These are phyloP conservation scores for Petrolisthes cinctipes DNA, from an alignment of 2,888 invertebrate species.

Conservation along the genomic window DNA sequence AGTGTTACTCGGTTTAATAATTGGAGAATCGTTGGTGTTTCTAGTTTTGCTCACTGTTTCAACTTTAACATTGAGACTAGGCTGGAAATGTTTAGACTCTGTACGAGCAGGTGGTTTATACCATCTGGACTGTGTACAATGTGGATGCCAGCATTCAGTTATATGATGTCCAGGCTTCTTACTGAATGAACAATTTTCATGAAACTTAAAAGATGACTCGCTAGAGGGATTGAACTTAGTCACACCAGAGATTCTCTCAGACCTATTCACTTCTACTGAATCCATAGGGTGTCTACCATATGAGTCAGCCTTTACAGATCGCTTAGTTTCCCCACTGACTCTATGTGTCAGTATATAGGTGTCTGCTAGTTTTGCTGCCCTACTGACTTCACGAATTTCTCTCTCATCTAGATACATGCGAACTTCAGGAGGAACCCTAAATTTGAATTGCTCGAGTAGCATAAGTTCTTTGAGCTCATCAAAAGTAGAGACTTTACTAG, in stretches of 20 bases:
- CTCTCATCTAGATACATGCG: too few relatives aligned
- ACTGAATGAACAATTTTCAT: not conserved
- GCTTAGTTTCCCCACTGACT: not conserved
- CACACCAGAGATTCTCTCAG: too few relatives aligned
- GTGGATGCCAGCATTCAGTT: not conserved
- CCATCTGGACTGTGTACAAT: not conserved
- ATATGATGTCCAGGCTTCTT: not conserved
- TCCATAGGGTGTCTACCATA: not conserved
- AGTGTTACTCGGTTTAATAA: too few relatives aligned
- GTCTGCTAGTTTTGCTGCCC: too few relatives aligned
- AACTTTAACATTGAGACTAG: not conserved
- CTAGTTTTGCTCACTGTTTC: not conserved
- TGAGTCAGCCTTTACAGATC: constrained; percentile 7
- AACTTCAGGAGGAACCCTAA: too few relatives aligned
- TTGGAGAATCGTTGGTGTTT: too few relatives aligned
- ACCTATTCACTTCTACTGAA: too few relatives aligned
- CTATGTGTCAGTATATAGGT: not conserved
- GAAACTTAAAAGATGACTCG: too few relatives aligned
- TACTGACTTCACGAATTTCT: too few relatives aligned
- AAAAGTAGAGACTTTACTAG: not conserved
- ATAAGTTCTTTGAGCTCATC: not conserved
- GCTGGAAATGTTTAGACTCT: not conserved
- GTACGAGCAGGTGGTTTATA: not conserved
- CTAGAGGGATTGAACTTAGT: too few relatives aligned
- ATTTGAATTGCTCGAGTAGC: too few relatives aligned